Evolutionary conservation across 2,888 invertebrate species (phyloP).

Genomic region (Lingula anatina): DNA sequence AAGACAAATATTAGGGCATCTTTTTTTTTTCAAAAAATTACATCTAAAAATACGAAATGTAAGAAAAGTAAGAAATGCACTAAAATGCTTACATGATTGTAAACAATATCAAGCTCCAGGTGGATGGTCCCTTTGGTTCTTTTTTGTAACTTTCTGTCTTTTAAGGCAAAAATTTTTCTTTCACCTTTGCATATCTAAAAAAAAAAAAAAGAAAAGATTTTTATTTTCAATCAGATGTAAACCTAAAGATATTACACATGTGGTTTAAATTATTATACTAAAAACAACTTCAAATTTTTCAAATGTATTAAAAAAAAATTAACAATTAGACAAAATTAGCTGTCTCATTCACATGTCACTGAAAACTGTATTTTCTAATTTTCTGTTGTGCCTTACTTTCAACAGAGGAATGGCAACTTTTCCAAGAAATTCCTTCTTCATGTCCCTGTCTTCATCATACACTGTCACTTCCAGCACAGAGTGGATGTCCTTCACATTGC

Average conservation of each 20-base stretch:
- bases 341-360: not conserved
- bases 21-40: not conserved
- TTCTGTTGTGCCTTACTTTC: constrained; percentile 40
- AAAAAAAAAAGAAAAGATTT: constrained; percentile 1
- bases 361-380: not conserved
- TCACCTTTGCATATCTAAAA: constrained; percentile 72
- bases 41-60: not conserved
- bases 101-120: constrained; percentile 84
- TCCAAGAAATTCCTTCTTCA: constrained; percentile 90
- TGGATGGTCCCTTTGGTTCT: constrained; percentile 93
- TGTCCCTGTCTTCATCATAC: constrained; percentile 95
- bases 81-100: constrained; percentile 72
- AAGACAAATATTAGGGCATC: too few relatives aligned
- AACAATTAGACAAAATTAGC: not conserved
- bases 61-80: not conserved
- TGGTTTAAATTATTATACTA: not conserved
- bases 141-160: constrained; percentile 86
- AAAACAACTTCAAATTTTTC: not conserved
- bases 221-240: too few relatives aligned
- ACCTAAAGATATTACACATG: too few relatives aligned
- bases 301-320: not conserved
- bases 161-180: constrained; percentile 76
- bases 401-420: constrained; percentile 84
- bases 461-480: constrained; percentile 91
- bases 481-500: constrained; percentile 76